Evolutionary conservation across 2,888 invertebrate genomes (phyloP), one percentile per base, ranked within the genome.

Genomic region (Tanypteryx hageni): DNA sequence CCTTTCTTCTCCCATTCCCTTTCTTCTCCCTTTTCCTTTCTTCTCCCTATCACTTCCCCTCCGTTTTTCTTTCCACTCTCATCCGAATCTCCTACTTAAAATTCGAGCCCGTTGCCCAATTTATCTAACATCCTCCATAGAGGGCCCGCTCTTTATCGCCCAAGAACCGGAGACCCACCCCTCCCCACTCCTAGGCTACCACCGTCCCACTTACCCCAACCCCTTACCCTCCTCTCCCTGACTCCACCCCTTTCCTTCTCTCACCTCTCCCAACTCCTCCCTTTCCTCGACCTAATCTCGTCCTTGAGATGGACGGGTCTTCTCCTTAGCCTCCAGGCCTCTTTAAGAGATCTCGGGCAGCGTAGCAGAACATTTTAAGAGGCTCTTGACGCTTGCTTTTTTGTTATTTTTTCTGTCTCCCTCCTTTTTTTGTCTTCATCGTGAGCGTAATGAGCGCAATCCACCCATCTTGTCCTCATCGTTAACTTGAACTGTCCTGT

Each of bases 251-350:
- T 76, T 76, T 27, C 16, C 44, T 44, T 56, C 68, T 27, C 5
- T 9, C 16, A n/a, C 57, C 8, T 56, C 44, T 27, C 16, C 64
- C n/a, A 16, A 5, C 64, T 64, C 64, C 64, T 18, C 64, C 16
- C 64, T n/a, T n/a, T 7, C 64, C 11, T 16, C 56, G 27, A n/a
- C 14, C 59, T 58, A 31, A 44, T 86, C 56, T n/a, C 44, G 89
- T 18, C 89, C 89, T 89, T 89, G 89, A 68, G 64, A 64, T 89
- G 68, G 89, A 89, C 89, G 64, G 89, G 44, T 68, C 86, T 58
- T 64, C 82, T 31, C 44, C 82, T 44, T 13, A 13, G 58, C 83
- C 44, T 16, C 83, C 11, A 59, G 59, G 31, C 61, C 59, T 16
- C 27, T 61, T 13, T 58, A 14, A 44, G 31, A 11, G 44, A 44